Evolutionary conservation across 2,888 invertebrate species (phyloP).

Genomic region (Drosophila imparisetae): DNA sequence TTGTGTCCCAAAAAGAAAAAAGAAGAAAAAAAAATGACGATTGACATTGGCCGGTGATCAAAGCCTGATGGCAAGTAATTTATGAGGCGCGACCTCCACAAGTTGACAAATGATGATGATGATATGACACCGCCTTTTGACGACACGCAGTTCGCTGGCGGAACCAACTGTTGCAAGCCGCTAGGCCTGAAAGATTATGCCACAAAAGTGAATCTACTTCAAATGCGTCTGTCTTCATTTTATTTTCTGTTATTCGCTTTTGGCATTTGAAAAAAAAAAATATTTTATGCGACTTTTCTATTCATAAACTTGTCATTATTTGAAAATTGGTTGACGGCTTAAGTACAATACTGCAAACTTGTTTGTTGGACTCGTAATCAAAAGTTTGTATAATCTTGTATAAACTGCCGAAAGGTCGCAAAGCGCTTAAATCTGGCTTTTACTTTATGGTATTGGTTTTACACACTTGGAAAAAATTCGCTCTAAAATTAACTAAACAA

Average conservation of each 20-base stretch:
- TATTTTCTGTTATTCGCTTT: conserved; percentile 28
- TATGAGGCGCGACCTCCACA: conserved; percentile 28
- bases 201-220: conserved; percentile 38
- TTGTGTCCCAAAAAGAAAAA: conserved; percentile 35
- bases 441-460: background rate
- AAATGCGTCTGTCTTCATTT: conserved; percentile 16
- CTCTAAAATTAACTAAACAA: background rate
- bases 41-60: conserved; percentile 46
- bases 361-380: conserved; percentile 28
- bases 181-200: conserved; percentile 14
- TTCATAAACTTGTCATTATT: conserved; percentile 13
- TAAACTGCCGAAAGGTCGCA: conserved; percentile 25
- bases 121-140: conserved; percentile 30
- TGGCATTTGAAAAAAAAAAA: conserved; percentile 12
- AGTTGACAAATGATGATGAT: conserved; percentile 8
- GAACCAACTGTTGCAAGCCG: conserved; percentile 30
- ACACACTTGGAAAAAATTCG: background rate
- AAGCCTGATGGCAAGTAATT: conserved; percentile 40
- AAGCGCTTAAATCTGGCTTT: conserved; percentile 19
- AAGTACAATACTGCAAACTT: conserved; percentile 27
- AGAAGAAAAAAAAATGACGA: conserved; percentile 11
- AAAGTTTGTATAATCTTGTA: conserved; percentile 29
- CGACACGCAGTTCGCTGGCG: conserved; percentile 39
- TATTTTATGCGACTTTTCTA: conserved; percentile 31
- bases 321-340: conserved; percentile 23